Percentiles rank a stretch among this genome's conserved stretches.
These are phyloP conservation scores for Meghimatium bilineatum DNA, from an alignment of 2,888 invertebrate species.

Conservation along the genomic window DNA sequence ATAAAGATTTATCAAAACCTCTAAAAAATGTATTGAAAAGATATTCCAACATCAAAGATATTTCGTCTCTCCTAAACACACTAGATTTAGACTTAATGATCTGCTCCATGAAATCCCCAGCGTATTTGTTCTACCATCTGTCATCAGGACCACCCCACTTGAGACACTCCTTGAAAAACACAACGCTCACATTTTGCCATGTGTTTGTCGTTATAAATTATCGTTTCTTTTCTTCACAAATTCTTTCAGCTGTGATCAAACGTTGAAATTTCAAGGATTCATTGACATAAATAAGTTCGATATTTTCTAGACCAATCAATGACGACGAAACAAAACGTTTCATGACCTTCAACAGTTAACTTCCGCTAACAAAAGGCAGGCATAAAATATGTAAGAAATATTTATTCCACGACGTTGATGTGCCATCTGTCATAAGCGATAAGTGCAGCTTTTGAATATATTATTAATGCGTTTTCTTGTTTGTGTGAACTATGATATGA, in stretches of 20 bases:
- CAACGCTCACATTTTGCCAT: background rate
- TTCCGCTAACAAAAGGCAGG: too few relatives aligned
- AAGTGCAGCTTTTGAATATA: too few relatives aligned
- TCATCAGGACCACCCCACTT: background rate
- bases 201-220: background rate
- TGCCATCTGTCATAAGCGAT: too few relatives aligned
- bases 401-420: too few relatives aligned
- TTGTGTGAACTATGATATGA: too few relatives aligned
- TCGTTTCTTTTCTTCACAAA: background rate
- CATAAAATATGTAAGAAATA: too few relatives aligned
- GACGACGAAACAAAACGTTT: background rate
- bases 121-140: slow-evolving; percentile 2
- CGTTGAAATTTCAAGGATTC: background rate
- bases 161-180: background rate
- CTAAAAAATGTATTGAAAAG: background rate
- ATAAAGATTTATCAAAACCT: too few relatives aligned
- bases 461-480: too few relatives aligned
- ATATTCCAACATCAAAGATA: background rate
- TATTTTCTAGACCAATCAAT: background rate
- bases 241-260: background rate
- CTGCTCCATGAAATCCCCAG: background rate
- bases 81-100: background rate
- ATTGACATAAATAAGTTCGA: background rate
- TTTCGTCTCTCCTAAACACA: background rate
- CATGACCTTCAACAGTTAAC: background rate